Evolutionary conservation across 1,140 invertebrate species (phyloP).

Genomic region (Lepidostoma basale): DNA sequence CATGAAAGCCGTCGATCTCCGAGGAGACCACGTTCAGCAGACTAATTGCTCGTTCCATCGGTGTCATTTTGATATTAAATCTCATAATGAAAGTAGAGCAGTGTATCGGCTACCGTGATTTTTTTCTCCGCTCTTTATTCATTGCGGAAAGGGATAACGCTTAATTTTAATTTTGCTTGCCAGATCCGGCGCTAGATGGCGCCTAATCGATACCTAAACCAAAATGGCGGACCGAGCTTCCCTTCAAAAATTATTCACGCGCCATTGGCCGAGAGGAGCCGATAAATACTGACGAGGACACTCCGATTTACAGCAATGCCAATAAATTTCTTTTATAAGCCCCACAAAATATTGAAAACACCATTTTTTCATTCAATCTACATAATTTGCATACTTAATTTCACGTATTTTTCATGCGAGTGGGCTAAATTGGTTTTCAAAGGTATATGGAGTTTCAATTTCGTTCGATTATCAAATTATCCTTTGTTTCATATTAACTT

Average conservation of each 20-base stretch:
- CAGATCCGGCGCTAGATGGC: neutral
- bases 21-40: no score
- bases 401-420: no score
- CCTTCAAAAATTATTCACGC: neutral
- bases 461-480: neutral
- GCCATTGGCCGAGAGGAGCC: constrained; percentile 2
- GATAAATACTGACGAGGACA: neutral
- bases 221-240: neutral
- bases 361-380: neutral
- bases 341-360: neutral
- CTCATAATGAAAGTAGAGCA: no score
- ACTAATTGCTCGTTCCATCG: no score
- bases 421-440: neutral
- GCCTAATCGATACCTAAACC: neutral
- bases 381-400: no score
- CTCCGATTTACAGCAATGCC: neutral
- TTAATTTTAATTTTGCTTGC: neutral
- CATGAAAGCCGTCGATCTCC: no score
- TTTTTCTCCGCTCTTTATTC: no score
- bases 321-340: neutral
- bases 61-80: no score
- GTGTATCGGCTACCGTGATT: no score
- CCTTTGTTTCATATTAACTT: neutral
- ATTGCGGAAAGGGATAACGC: no score
- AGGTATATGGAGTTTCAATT: neutral